These are phyloP conservation scores for Xyrauchen texanus DNA, from an alignment of 2,113 vertebrate genomes.

Conservation along the genomic window DNA sequence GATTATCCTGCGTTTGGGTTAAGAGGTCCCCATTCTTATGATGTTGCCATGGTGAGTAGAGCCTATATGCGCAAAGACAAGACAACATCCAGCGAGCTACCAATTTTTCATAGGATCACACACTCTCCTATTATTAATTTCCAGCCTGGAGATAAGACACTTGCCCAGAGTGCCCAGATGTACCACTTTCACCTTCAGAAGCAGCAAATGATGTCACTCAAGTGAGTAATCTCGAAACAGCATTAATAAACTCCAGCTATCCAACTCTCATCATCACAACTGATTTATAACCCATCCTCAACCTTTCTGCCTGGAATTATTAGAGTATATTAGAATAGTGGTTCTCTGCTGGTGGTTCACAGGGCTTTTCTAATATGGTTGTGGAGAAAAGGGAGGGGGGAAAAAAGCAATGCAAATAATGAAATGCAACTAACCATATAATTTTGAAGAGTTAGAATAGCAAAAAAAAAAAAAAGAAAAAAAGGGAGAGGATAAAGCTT, in stretches of 20 bases:
- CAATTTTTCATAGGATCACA: not conserved
- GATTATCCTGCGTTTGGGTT: slow-evolving; percentile 77
- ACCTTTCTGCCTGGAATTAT: no score
- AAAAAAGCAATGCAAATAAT: no score
- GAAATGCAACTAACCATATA: no score
- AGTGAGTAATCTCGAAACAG: slow-evolving; percentile 70
- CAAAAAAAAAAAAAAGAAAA: no score
- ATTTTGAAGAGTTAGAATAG: no score
- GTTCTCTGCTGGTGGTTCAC: no score
- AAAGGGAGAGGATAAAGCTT: no score
- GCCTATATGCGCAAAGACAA: not conserved
- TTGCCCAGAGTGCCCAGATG: slow-evolving; percentile 92
- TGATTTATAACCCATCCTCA: no score
- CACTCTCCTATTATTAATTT: not conserved
- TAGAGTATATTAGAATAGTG: no score
- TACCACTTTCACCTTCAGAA: slow-evolving; percentile 96
- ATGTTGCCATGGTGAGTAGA: slow-evolving; percentile 79
- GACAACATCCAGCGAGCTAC: not conserved
- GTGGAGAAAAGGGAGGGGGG: no score
- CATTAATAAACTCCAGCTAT: not conserved
- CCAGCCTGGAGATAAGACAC: slow-evolving; percentile 87
- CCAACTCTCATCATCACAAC: not conserved
- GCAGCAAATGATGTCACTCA: slow-evolving; percentile 92
- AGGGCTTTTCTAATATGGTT: no score
- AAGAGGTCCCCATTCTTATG: slow-evolving; percentile 69